Evolutionary conservation across 2,888 invertebrate genomes (phyloP), one percentile per base, ranked within the genome.

Genomic region (Hyposoter dolosus): DNA sequence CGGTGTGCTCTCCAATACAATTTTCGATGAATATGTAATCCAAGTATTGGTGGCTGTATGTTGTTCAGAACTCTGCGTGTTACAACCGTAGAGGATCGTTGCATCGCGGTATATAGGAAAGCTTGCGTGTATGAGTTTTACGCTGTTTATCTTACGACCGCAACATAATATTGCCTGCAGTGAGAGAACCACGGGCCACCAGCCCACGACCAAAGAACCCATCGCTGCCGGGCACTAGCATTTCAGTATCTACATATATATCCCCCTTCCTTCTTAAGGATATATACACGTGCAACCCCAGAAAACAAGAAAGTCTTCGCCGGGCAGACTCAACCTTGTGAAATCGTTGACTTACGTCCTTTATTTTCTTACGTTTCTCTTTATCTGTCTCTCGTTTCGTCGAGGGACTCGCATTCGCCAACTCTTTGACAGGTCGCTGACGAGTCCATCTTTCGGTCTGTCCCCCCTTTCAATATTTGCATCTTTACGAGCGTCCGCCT

Each of bases 351-450:
- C 15, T 60, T 60, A 28, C 28, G 60, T 28, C 60, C 43, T 47
- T 53, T 9, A 12, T 9, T 23, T 17, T 43, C 1, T 28, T 53
- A 35, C 53, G 68, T n/a, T n/a, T n/a, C n/a, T n/a, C n/a, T 88
- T 89, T 89, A 88, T 23, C 28, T 53, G 53, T 23, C 40, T 65
- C 65, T 40, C 65, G 35, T 76, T 82, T 76, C 75, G 77, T 80
- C 77, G 82, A 82, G 88, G 88, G 88, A 89, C 90, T 91, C 89
- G 90, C 91, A 90, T 92, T 92, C 91, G 82, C 75, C 89, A 89
- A 88, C 90, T 92, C 86, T 90, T 89, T 92, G 93, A 92, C 93
- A 92, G 75, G 92, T 91, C 89, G 88, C 90, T 91, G 92, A 92
- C 91, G 92, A 92, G 92, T 92, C 90, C 91, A 92, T 92, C 92